phyloP scores from a whole-genome alignment of 2,797 vertebrate genomes.

The Scomberomorus guttatus region DNA sequence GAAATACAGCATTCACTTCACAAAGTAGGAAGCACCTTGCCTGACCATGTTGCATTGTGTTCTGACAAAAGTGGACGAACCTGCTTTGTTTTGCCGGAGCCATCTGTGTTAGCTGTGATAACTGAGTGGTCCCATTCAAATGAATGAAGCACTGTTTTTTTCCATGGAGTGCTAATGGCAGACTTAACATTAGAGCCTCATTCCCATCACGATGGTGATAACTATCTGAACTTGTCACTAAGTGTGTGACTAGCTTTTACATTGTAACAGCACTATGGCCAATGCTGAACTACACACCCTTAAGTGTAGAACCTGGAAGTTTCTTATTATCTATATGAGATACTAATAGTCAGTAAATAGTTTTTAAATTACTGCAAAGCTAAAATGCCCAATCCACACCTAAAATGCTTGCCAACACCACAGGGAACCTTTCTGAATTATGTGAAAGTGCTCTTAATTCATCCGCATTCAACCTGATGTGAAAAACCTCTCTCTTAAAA shows the following conservation, averaged over 20 bases:
- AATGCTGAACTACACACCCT: neutral
- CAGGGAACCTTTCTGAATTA: conserved; percentile 2
- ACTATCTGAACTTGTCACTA: neutral
- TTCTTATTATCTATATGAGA: neutral
- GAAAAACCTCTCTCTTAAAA: conserved; percentile 4
- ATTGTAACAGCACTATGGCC: neutral
- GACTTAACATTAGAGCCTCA: neutral
- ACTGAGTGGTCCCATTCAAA: neutral
- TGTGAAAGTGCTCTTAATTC: conserved; percentile 9
- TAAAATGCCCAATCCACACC: neutral
- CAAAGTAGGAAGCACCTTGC: too few species aligned
- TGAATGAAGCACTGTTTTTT: neutral
- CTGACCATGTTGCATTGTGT: too few species aligned
- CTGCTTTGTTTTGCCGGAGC: too few species aligned
- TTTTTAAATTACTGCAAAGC: neutral
- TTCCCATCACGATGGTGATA: neutral
- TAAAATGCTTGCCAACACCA: neutral
- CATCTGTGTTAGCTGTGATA: too few species aligned
- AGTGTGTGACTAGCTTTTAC: neutral
- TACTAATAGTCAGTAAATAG: neutral
- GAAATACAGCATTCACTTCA: too few species aligned
- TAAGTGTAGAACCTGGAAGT: neutral
- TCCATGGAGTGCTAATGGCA: neutral
- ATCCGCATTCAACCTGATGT: neutral
- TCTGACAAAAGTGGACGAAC: neutral